Evolutionary conservation across 1,140 invertebrate species (phyloP).

Genomic region (Mizuhopecten yessoensis): DNA sequence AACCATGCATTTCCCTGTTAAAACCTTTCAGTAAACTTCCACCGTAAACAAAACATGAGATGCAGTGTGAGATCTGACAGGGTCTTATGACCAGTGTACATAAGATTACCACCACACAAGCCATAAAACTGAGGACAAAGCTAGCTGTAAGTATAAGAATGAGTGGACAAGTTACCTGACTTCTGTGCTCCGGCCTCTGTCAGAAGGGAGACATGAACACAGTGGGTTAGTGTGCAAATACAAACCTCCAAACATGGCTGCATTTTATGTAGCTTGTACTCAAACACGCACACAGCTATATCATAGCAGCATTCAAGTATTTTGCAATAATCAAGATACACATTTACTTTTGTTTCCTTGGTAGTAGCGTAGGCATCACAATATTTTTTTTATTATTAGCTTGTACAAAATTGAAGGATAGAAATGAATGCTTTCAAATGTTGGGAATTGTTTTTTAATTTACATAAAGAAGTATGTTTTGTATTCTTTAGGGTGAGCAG

Average conservation of each 20-base stretch:
- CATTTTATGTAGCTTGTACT: slow-evolving; percentile 8
- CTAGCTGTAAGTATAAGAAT: slow-evolving; percentile 27
- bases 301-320: not conserved
- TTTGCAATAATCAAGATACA: too few relatives aligned
- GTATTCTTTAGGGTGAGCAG: too few relatives aligned
- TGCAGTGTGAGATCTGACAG: not conserved
- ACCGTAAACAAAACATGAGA: slow-evolving; percentile 38
- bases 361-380: too few relatives aligned
- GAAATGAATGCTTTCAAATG: too few relatives aligned
- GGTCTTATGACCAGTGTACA: not conserved
- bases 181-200: slow-evolving; percentile 36
- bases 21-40: not conserved
- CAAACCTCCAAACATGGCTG: slow-evolving; percentile 37
- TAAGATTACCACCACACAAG: slow-evolving; percentile 16
- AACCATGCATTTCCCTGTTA: not conserved
- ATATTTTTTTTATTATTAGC: too few relatives aligned
- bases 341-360: too few relatives aligned
- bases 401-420: too few relatives aligned
- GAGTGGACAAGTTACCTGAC: slow-evolving; percentile 25
- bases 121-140: not conserved
- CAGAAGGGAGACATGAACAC: slow-evolving; percentile 24
- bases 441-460: too few relatives aligned
- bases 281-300: not conserved
- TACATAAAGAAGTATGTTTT: too few relatives aligned
- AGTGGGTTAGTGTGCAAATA: slow-evolving; percentile 38